Conservation (phyloP, 2,113 vertebrate genomes). For the Hyla sarda region DNA sequence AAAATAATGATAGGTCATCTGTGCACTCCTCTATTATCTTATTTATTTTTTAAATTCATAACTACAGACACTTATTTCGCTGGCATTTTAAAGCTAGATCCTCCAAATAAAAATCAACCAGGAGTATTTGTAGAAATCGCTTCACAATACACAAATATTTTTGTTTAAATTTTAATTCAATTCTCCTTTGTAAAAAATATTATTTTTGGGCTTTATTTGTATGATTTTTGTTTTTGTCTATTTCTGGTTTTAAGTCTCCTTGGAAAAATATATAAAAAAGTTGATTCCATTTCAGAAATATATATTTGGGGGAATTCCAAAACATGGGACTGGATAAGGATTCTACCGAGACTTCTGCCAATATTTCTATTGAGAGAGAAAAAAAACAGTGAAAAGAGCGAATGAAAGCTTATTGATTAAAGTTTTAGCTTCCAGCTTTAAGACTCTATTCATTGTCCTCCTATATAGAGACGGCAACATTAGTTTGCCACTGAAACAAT, state of each 20-base stretch:
- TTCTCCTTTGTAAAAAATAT: too few species aligned
- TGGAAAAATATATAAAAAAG: neutral
- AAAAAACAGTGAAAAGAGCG: slow-evolving; percentile 17
- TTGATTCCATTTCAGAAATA: neutral
- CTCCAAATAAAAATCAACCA: too few species aligned
- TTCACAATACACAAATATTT: too few species aligned
- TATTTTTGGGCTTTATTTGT: too few species aligned
- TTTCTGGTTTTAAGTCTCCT: neutral
- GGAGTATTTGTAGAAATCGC: too few species aligned
- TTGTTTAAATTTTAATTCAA: too few species aligned
- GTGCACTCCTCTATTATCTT: too few species aligned
- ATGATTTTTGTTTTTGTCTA: neutral
- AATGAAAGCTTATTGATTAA: slow-evolving; percentile 54
- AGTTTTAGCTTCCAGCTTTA: slow-evolving; percentile 44
- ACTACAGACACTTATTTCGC: too few species aligned
- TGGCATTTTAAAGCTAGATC: too few species aligned
- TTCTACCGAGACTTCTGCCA: slow-evolving; percentile 3
- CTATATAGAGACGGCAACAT: slow-evolving; percentile 47
- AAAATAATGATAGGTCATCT: too few species aligned
- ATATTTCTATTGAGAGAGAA: slow-evolving; percentile 4
- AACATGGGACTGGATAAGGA: neutral
- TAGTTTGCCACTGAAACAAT: slow-evolving; percentile 57
- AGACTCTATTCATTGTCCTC: slow-evolving; percentile 53
- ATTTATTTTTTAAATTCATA: too few species aligned
- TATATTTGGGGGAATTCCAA: neutral